phyloP scores from a whole-genome alignment of 2,797 vertebrate genomes.

The Triplophysa bombifrons region DNA sequence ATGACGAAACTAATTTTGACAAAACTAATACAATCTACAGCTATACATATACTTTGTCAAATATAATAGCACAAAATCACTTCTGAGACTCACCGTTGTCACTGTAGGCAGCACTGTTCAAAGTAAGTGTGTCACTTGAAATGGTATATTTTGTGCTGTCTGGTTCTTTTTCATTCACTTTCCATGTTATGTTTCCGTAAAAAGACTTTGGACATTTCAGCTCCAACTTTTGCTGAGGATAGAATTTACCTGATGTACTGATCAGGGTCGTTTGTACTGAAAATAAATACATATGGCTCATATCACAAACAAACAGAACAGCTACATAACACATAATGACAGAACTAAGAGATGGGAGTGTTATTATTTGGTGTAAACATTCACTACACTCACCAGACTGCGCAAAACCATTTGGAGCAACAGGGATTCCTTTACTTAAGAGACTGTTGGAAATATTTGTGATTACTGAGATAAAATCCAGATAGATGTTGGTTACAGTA shows the following conservation, averaged over 20 bases:
- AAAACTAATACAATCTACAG: no score
- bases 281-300: not conserved
- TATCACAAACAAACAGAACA: no score
- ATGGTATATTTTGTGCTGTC: slow-evolving; percentile 11
- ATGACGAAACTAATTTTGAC: no score
- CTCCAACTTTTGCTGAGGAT: slow-evolving; percentile 56
- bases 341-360: not conserved
- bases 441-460: slow-evolving; percentile 48
- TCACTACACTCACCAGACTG: no score
- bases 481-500: slow-evolving; percentile 42
- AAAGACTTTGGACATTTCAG: slow-evolving; percentile 50
- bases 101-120: slow-evolving; percentile 40
- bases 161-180: slow-evolving; percentile 33
- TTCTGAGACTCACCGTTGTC: slow-evolving; percentile 66
- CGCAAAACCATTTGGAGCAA: slow-evolving; percentile 42
- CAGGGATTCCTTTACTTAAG: slow-evolving; percentile 24
- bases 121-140: slow-evolving; percentile 39
- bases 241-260: slow-evolving; percentile 7
- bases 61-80: no score
- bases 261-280: slow-evolving; percentile 23
- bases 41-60: no score
- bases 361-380: not conserved
- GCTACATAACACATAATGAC: no score
- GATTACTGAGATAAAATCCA: slow-evolving; percentile 61
- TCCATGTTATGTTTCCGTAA: slow-evolving; percentile 57